phyloP scores from a whole-genome alignment of 2,797 vertebrate species.

The Muscicapa striata region DNA sequence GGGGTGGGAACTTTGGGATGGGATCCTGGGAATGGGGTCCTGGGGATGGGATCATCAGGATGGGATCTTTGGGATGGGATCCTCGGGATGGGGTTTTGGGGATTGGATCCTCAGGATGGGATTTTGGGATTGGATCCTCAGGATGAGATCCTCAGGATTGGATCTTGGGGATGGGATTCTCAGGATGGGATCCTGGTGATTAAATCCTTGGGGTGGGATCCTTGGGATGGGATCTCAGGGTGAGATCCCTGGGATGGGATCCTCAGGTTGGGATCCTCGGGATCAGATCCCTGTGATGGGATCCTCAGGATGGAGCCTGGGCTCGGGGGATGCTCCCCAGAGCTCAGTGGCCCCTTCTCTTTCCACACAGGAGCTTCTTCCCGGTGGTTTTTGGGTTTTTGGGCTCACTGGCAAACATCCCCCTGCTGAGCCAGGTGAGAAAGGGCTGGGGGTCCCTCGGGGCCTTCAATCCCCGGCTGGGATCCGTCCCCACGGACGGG shows the following conservation, averaged over 20 bases:
- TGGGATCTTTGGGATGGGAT: neutral
- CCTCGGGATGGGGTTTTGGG: rapidly evolving
- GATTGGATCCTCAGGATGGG: neutral
- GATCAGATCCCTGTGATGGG: neutral
- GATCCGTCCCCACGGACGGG: neutral
- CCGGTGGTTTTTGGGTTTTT: conserved; percentile 84
- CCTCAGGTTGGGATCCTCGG: rapidly evolving
- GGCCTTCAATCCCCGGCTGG: rapidly evolving
- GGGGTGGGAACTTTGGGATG: no score
- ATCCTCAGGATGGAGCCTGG: neutral
- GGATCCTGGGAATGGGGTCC: neutral
- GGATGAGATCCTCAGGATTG: neutral
- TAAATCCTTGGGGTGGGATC: no score
- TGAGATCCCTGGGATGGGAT: rapidly evolving
- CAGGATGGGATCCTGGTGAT: rapidly evolving
- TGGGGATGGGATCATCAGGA: rapidly evolving
- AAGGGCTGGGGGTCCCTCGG: neutral
- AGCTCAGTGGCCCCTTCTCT: neutral
- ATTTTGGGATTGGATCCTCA: no score
- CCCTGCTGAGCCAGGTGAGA: conserved; percentile 82
- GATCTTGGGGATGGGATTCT: no score
- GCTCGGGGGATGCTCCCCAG: rapidly evolving
- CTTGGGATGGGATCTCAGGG: no score
- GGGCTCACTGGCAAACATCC: conserved; percentile 77
- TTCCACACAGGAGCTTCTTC: conserved; percentile 83